Conservation (phyloP, 2,113 vertebrate species). For the Mus pahari region DNA sequence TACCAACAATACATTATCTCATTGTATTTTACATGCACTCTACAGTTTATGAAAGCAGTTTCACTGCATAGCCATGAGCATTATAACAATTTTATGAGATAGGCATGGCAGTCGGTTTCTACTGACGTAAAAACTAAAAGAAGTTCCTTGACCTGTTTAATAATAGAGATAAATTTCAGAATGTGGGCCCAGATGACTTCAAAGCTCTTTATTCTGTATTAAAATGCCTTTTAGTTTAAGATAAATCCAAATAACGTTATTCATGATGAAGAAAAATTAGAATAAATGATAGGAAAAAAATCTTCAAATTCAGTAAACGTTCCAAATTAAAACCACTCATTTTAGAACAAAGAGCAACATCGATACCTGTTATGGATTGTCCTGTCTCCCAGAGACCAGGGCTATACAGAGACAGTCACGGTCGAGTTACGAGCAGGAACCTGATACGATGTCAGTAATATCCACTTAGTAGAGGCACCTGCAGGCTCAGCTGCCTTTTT, state of each 20-base stretch:
- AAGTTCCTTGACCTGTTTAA: background rate
- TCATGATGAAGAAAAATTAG: slow-evolving; percentile 25
- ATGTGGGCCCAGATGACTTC: background rate
- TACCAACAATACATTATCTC: slow-evolving; percentile 33
- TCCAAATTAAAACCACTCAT: background rate
- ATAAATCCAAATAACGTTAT: slow-evolving; percentile 28
- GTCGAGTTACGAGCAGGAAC: background rate
- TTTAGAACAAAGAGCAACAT: background rate
- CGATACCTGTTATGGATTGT: background rate
- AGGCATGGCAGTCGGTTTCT: background rate
- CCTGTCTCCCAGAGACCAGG: background rate
- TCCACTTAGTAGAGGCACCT: background rate
- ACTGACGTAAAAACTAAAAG: slow-evolving; percentile 19
- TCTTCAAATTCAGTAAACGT: background rate
- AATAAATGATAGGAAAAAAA: slow-evolving; percentile 38
- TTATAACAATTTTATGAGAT: slow-evolving; percentile 20
- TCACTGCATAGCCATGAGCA: slow-evolving; percentile 6
- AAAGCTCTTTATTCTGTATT: slow-evolving; percentile 38
- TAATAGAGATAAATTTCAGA: background rate
- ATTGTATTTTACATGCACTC: slow-evolving; percentile 21
- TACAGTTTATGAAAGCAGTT: slow-evolving; percentile 48
- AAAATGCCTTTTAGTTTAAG: slow-evolving; percentile 44
- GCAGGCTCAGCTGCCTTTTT: background rate
- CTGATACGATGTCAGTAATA: background rate
- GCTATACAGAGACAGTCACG: background rate